Base-by-base conservation (phyloP, 1,140 invertebrate genomes). In the Lordiphosa collinella region DNA sequence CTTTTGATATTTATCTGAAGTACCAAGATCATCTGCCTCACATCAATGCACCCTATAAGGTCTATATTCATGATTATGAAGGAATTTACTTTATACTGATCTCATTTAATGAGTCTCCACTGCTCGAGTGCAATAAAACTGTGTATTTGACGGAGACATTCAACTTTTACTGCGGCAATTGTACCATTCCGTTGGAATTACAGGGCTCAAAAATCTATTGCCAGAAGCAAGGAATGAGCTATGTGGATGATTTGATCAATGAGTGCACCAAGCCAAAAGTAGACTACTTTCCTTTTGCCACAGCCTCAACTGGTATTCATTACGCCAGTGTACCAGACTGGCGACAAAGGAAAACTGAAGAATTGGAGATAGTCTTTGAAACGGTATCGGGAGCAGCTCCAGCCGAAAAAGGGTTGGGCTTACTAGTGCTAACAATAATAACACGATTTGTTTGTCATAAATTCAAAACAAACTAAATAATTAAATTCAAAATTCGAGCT, bases 401-500 rank as follows among this genome's bases (percentile, higher is more conserved):
- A 38, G 8, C 37, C 3, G 1, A 14, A 10, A 38, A 4, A 8
- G 2, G 12, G 1, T 1, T 25, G 22, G 2, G 36, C 4, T 16
- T 40, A 7, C 36, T 37, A 3, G 10, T 18, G 9, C 1, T n/a
- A 18, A 18, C 4, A 18, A 18, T 18, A 18, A 4, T 7, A n/a
- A 61, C 38, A 2, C 3, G 25, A 44, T 2, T 4, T 22, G 8
- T 6, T 50, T 49, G 48, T 57, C 49, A 52, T 7, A 7, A 25
- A 16, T 16, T 38, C 1, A 9, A 10, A 13, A 3, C 7, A 8
- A 38, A 11, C 22, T 7, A 44, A 11, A 31, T 40, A 18, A 14
- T 16, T 25, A 14, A 25, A 29, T 37, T 67, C 32, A 3, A 43
- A 64, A 52, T 58, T 58, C 4, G 8, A 34, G 12, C 22, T 38